Conservation (phyloP, 1,140 invertebrate species). For the Drosophila yakuba region DNA sequence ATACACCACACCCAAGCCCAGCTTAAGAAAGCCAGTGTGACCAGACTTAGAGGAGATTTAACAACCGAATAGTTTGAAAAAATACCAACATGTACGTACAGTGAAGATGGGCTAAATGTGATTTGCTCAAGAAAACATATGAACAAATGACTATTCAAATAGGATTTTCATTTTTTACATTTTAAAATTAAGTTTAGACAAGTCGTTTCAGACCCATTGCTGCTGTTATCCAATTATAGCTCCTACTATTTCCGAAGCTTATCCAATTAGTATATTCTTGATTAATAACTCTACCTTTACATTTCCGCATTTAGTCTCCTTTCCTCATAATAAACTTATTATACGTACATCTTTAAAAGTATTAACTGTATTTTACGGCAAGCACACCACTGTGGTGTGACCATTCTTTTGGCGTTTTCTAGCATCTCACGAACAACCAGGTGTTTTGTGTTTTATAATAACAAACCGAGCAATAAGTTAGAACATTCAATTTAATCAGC, state of each 20-base stretch:
- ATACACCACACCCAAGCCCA: slow-evolving; percentile 58
- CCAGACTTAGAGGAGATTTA: background rate
- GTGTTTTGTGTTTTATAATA: slow-evolving; percentile 67
- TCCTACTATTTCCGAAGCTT: too few relatives aligned
- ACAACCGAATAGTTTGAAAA: background rate
- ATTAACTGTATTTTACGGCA: background rate
- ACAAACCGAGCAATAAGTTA: slow-evolving; percentile 5
- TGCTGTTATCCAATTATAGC: too few relatives aligned
- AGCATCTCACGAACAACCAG: slow-evolving; percentile 37
- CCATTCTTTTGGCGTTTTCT: slow-evolving; percentile 31
- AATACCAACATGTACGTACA: slow-evolving; percentile 26
- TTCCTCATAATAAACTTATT: too few relatives aligned
- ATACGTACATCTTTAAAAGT: too few relatives aligned
- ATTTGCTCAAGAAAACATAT: background rate
- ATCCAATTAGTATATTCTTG: too few relatives aligned
- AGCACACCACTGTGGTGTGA: slow-evolving; percentile 1
- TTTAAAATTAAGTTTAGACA: too few relatives aligned
- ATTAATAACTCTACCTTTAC: too few relatives aligned
- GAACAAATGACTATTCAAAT: too few relatives aligned
- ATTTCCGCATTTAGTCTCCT: too few relatives aligned
- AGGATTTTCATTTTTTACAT: too few relatives aligned
- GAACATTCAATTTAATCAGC: slow-evolving; percentile 26
- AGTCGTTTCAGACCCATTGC: too few relatives aligned
- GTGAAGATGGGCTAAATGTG: background rate
- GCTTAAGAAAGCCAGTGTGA: slow-evolving; percentile 21